phyloP scores from a whole-genome alignment of 1,140 invertebrate species.

The Agraylea sexmaculata region DNA sequence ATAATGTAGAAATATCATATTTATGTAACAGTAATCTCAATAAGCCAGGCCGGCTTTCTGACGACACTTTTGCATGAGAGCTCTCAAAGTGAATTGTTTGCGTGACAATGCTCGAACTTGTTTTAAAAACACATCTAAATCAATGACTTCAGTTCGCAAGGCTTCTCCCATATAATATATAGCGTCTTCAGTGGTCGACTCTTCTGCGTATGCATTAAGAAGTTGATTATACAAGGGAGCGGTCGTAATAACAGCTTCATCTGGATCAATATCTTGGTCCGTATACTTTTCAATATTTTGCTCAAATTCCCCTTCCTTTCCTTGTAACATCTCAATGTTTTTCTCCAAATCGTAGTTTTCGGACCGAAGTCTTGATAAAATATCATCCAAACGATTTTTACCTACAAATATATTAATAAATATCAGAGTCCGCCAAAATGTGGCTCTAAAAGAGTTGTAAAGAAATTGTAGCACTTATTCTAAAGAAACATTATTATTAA shows the following conservation, averaged over 20 bases:
- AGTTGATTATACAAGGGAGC: conserved; percentile 96
- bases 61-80: conserved; percentile 92
- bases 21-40: conserved; percentile 23
- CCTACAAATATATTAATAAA: too few relatives aligned
- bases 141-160: conserved; percentile 81
- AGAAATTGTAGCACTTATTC: too few relatives aligned
- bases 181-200: conserved; percentile 95
- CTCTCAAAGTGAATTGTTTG: conserved; percentile 90
- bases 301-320: conserved; percentile 79
- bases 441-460: too few relatives aligned
- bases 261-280: conserved; percentile 78
- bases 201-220: conserved; percentile 91
- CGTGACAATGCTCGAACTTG: conserved; percentile 90
- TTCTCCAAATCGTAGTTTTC: conserved; percentile 79
- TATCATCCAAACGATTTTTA: conserved; percentile 68
- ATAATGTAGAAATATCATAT: background rate
- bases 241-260: conserved; percentile 93
- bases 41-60: conserved; percentile 83
- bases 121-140: conserved; percentile 92
- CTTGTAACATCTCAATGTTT: conserved; percentile 69
- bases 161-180: conserved; percentile 99
- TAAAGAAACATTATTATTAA: too few relatives aligned
- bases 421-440: too few relatives aligned
- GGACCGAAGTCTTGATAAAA: conserved; percentile 68
- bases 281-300: conserved; percentile 67